These are phyloP conservation scores for Maniola jurtina DNA, from an alignment of 1,140 invertebrate species.

Conservation along the genomic window DNA sequence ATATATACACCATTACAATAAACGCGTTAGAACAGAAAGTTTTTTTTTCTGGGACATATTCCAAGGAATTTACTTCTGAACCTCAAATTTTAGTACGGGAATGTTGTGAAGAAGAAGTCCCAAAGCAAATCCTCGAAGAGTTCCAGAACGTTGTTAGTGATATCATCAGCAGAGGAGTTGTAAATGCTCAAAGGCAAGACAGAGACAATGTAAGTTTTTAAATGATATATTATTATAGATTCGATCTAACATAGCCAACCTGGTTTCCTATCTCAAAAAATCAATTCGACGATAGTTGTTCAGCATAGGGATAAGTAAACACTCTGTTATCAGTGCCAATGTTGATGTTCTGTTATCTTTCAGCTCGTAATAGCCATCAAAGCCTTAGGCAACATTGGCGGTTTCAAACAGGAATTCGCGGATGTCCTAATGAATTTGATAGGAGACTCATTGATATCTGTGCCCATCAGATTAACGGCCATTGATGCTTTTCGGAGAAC, in stretches of 20 bases:
- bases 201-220: constrained; percentile 54
- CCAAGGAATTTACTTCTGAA: background rate
- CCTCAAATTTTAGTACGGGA: constrained; percentile 56
- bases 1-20: no score
- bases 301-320: no score
- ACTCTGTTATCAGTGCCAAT: no score
- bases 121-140: constrained; percentile 50
- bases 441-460: constrained; percentile 78
- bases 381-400: constrained; percentile 92
- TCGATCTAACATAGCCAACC: no score
- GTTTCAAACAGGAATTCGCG: constrained; percentile 81
- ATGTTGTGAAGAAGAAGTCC: constrained; percentile 68
- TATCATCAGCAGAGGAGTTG: constrained; percentile 42
- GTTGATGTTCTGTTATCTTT: constrained; percentile 37
- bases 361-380: constrained; percentile 89
- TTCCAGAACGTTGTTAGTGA: constrained; percentile 64
- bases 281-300: no score
- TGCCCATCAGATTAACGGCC: constrained; percentile 83
- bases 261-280: no score
- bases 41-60: no score
- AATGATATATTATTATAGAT: background rate
- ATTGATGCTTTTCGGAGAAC: constrained; percentile 86
- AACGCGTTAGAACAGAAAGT: no score
- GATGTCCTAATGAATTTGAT: constrained; percentile 81
- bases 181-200: constrained; percentile 45